A percentile compares a stretch with the other conserved stretches of the same genome.
Evolutionary conservation across 1,140 invertebrate genomes (phyloP).

Genomic region (Aradophagus sp.): DNA sequence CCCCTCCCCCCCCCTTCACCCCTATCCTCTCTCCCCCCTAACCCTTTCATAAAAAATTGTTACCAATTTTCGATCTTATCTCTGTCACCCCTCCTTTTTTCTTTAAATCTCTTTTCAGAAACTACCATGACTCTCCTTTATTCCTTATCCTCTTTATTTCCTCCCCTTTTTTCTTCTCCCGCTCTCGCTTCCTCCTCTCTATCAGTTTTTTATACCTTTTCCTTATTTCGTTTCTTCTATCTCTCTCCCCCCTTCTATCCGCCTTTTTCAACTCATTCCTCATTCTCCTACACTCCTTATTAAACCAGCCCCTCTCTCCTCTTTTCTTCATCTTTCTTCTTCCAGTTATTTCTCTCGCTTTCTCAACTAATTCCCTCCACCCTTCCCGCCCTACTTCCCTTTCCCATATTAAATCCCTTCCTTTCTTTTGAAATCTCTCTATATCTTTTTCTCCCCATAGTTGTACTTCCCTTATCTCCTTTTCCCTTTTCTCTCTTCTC

Average conservation of each 20-base stretch:
- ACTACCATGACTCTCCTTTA: not conserved
- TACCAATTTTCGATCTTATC: not conserved
- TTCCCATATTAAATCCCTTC: not conserved
- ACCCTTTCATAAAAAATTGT: not conserved
- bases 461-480: not conserved
- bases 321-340: not conserved
- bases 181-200: not conserved
- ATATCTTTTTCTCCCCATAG: not conserved
- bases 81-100: not conserved
- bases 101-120: not conserved
- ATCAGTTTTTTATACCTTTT: no score
- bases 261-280: slow-evolving; percentile 4
- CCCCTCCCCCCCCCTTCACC: not conserved
- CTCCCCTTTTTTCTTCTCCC: slow-evolving; percentile 1
- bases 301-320: not conserved
- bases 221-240: not conserved
- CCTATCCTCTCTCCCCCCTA: not conserved
- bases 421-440: not conserved
- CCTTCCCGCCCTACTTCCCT: no score
- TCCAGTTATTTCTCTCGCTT: not conserved
- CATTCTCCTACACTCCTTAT: not conserved
- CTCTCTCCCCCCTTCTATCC: not conserved
- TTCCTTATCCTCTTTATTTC: slow-evolving; percentile 7
- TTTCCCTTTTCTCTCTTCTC: not conserved
- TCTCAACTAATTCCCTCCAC: no score